Percentiles rank a stretch among this genome's conserved stretches.
phyloP scores from a whole-genome alignment of 2,797 vertebrate genomes.

The Hydrocynus forskahlii region DNA sequence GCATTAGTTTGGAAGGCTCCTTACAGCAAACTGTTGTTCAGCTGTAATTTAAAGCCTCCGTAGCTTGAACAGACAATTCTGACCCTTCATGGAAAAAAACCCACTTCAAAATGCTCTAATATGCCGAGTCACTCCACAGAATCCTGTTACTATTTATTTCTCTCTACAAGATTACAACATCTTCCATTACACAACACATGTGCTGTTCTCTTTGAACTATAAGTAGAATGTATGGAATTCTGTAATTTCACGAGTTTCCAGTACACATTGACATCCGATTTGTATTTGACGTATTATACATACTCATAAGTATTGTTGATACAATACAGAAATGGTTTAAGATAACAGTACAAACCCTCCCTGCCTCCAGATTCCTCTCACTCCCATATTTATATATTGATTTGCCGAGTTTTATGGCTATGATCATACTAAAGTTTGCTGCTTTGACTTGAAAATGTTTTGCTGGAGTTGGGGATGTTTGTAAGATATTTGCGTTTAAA shows the following conservation, averaged over 20 bases:
- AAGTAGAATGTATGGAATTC: slow-evolving; percentile 32
- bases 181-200: slow-evolving; percentile 57
- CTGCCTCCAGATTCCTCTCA: slow-evolving; percentile 76
- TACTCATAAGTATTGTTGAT: background rate
- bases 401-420: slow-evolving; percentile 38
- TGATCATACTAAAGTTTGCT: slow-evolving; percentile 46
- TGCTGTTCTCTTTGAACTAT: slow-evolving; percentile 82
- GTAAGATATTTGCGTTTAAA: slow-evolving; percentile 33
- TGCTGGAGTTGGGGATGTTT: slow-evolving; percentile 41
- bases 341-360: slow-evolving; percentile 75
- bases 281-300: background rate
- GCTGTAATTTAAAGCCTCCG: background rate
- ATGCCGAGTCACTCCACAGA: slow-evolving; percentile 75
- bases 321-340: slow-evolving; percentile 69
- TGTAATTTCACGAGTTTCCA: slow-evolving; percentile 25
- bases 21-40: no score
- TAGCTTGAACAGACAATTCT: background rate
- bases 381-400: slow-evolving; percentile 68
- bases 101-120: slow-evolving; percentile 50
- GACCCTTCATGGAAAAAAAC: slow-evolving; percentile 16
- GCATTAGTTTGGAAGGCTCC: background rate
- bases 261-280: slow-evolving; percentile 34
- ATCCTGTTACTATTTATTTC: slow-evolving; percentile 59
- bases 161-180: slow-evolving; percentile 49
- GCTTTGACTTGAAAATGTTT: slow-evolving; percentile 38